Evolutionary conservation across 2,797 vertebrate species (phyloP).

Genomic region (Podargus strigoides): DNA sequence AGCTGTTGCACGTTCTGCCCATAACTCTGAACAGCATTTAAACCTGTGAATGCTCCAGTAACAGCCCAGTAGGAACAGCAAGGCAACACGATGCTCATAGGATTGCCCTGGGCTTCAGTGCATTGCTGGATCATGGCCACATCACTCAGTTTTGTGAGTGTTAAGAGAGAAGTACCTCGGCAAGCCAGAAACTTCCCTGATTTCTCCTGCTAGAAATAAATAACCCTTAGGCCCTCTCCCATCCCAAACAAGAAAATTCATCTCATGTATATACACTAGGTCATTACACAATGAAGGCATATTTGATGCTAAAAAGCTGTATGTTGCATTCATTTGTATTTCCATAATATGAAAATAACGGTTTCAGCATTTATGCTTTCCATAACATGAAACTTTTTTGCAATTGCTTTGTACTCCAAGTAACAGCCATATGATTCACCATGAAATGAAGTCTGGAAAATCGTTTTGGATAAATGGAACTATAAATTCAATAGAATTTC

Average conservation of each 20-base stretch:
- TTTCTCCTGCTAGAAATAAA: conserved; percentile 3
- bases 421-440: conserved; percentile 84
- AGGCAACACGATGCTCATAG: accelerated
- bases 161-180: background rate
- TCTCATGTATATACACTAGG: background rate
- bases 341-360: conserved; percentile 72
- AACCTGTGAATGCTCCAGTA: background rate
- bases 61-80: background rate
- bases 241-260: background rate
- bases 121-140: accelerated
- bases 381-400: conserved; percentile 74
- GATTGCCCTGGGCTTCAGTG: background rate
- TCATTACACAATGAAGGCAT: background rate
- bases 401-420: conserved; percentile 79
- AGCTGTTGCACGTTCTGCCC: background rate
- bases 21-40: background rate
- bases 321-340: conserved; percentile 68
- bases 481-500: conserved; percentile 86
- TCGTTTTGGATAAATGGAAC: conserved; percentile 84
- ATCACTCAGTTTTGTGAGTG: background rate
- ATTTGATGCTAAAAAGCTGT: conserved; percentile 38
- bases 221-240: background rate
- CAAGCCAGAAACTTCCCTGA: background rate
- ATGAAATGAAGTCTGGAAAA: conserved; percentile 86
- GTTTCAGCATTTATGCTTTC: conserved; percentile 71